Conservation (phyloP, 2,113 vertebrate genomes). For the Gasterosteus nipponicus region DNA sequence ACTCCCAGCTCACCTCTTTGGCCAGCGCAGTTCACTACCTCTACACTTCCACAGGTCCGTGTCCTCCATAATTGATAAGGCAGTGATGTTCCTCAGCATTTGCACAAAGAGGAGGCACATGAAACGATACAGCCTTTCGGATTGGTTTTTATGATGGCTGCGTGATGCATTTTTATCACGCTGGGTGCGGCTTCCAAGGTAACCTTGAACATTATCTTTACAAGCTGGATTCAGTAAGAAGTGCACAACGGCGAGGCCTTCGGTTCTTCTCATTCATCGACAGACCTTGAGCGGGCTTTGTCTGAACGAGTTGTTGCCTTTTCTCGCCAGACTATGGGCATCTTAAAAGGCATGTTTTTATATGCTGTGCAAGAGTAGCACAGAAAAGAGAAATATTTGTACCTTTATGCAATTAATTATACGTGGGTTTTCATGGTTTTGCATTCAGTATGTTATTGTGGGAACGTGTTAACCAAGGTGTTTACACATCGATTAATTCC, state of each 20-base stretch:
- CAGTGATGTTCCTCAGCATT: conserved; percentile 72
- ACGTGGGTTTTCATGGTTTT: not conserved
- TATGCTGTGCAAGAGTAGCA: rapidly evolving
- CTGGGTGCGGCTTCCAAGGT: conserved; percentile 63
- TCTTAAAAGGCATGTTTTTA: not conserved
- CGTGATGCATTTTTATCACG: conserved; percentile 65
- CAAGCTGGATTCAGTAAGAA: conserved; percentile 26
- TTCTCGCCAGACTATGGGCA: not conserved
- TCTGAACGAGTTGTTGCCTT: conserved; percentile 17
- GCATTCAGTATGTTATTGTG: conserved; percentile 3
- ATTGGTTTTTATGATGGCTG: conserved; percentile 59
- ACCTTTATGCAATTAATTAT: not conserved
- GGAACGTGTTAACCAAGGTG: not conserved
- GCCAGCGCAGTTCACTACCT: conserved; percentile 23
- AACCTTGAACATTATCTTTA: conserved; percentile 66
- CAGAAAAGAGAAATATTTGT: not conserved
- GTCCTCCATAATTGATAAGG: conserved; percentile 77
- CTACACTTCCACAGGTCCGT: conserved; percentile 54
- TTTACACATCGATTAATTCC: conserved; percentile 10
- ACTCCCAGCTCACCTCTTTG: conserved; percentile 48
- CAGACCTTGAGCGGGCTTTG: not conserved
- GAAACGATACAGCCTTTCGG: conserved; percentile 65
- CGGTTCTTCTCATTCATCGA: conserved; percentile 35
- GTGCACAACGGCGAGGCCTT: conserved; percentile 30
- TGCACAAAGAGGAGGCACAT: conserved; percentile 64